Evolutionary conservation across 2,113 vertebrate genomes (phyloP).

Genomic region (Paedocypris sp.): DNA sequence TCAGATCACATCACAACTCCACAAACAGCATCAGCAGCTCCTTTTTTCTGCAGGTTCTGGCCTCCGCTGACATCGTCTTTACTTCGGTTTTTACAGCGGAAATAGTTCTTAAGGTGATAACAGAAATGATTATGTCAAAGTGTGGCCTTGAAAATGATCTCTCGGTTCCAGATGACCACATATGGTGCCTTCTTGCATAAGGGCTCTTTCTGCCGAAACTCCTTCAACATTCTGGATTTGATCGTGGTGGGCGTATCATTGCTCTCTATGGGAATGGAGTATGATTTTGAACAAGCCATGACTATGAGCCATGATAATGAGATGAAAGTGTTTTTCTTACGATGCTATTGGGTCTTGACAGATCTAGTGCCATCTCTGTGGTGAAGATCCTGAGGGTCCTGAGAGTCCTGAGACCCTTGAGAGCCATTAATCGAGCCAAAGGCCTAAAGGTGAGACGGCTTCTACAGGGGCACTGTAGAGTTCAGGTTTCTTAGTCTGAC

Average conservation of each 20-base stretch:
- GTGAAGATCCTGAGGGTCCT: slow-evolving; percentile 90
- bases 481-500: neutral
- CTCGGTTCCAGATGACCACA: slow-evolving; percentile 73
- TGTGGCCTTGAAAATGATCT: neutral
- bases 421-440: slow-evolving; percentile 85
- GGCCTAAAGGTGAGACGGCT: slow-evolving; percentile 71
- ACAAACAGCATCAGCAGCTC: neutral
- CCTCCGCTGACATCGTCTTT: slow-evolving; percentile 79
- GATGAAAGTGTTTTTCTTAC: too few species aligned
- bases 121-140: neutral
- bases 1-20: too few species aligned
- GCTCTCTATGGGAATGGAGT: slow-evolving; percentile 84
- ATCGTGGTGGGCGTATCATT: slow-evolving; percentile 86
- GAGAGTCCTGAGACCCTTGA: slow-evolving; percentile 76
- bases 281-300: slow-evolving; percentile 41
- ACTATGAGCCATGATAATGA: too few species aligned
- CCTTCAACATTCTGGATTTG: slow-evolving; percentile 87
- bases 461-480: neutral
- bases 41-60: slow-evolving; percentile 64
- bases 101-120: slow-evolving; percentile 79
- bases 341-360: slow-evolving; percentile 32
- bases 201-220: slow-evolving; percentile 92
- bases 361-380: slow-evolving; percentile 85
- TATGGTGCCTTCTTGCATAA: slow-evolving; percentile 86
- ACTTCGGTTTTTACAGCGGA: slow-evolving; percentile 87